Evolutionary conservation across 2,113 vertebrate species (phyloP), one percentile per base, ranked within the genome.

Genomic region (Gobius niger): DNA sequence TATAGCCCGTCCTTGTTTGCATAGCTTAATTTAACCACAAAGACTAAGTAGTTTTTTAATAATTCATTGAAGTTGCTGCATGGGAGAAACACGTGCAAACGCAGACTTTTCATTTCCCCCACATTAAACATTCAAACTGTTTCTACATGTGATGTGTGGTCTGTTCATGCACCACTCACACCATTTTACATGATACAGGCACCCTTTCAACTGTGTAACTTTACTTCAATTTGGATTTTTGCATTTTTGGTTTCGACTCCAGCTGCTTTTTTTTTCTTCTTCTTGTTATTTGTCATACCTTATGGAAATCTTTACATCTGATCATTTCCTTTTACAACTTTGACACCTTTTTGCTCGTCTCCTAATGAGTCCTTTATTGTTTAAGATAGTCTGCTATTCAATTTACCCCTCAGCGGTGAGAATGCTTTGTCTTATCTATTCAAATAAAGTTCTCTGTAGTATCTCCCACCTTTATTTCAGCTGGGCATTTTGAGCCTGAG

Each of bases 1-100:
- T 77, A 67, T 67, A 66, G 47, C 67, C 73, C 0, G 2, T 57
- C 51, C 72, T 81, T 82, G 73, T 86, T 85, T 86, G 84, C 69
- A 76, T 77, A 72, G 68, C 67, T 74, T 81, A 71, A 72, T 81
- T 81, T 78, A 83, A 82, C 69, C 71, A 76, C 71, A 66, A 52
- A 73, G 73, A 41, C 63, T 53, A 72, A 86, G 82, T 53, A 80
- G 68, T 11, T 6, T 70, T 78, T 86, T 73, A 80, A 85, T 88
- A 85, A 86, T 85, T 86, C 72, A 83, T 65, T 62, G 47, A 65
- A 71, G 60, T 73, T 61, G 44, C 67, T 62, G 66, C 7, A 70
- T 65, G 68, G 62, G 9, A 72, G 63, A 65, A 76, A 62, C 65
- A 44, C 73, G 67, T 24, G 68, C 44, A 74, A 44, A 70, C 46